A percentile compares a stretch with the other conserved stretches of the same genome.
Evolutionary conservation across 2,888 invertebrate species (phyloP).

Genomic region (Apamea epomidion): DNA sequence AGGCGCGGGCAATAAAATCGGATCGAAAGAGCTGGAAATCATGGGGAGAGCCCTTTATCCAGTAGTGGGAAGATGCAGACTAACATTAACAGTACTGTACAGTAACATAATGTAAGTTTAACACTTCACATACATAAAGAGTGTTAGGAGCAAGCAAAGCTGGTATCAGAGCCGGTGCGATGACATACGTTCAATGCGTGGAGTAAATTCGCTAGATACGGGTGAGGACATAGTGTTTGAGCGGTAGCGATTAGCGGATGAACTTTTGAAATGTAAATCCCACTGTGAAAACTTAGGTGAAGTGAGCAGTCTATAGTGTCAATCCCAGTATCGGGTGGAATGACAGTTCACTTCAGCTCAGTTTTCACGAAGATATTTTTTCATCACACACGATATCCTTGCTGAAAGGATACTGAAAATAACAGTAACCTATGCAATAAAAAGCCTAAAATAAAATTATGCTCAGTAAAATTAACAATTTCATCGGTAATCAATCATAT

Average conservation of each 20-base stretch:
- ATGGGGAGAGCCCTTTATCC: too few species aligned
- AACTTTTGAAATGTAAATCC: neutral
- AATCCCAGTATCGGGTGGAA: neutral
- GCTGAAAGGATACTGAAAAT: neutral
- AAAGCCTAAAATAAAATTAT: neutral
- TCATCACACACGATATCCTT: neutral
- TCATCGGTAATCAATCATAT: neutral
- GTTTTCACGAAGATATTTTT: neutral
- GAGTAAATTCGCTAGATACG: constrained; percentile 70
- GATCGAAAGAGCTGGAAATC: too few species aligned
- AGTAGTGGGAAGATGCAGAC: too few species aligned
- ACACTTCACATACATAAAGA: constrained; percentile 37
- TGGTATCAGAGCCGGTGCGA: constrained; percentile 62
- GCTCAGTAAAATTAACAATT: neutral
- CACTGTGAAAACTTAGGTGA: neutral
- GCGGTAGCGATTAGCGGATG: constrained; percentile 27
- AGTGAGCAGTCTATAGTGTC: neutral
- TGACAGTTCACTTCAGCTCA: neutral
- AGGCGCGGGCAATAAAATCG: too few species aligned
- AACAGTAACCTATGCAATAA: neutral
- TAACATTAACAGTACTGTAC: too few species aligned
- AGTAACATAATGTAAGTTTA: constrained; percentile 47
- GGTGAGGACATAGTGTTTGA: neutral
- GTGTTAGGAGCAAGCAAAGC: constrained; percentile 62
- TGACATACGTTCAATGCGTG: constrained; percentile 76